A percentile compares a stretch with the other conserved stretches of the same genome.
These are phyloP conservation scores for Galaxias olidus DNA, from an alignment of 2,797 vertebrate species.

Conservation along the genomic window DNA sequence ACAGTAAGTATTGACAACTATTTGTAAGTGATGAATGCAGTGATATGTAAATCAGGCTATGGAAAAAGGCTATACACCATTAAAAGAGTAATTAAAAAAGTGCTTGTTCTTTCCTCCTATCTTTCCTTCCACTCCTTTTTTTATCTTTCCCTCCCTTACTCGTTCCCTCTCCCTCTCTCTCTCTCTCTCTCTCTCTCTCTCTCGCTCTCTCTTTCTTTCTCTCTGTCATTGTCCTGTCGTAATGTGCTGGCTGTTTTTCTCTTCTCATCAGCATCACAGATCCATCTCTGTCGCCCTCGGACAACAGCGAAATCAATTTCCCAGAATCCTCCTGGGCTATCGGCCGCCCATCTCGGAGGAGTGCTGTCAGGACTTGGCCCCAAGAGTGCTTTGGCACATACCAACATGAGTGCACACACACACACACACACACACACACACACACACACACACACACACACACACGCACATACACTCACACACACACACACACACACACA, in stretches of 20 bases:
- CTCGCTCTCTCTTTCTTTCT: conserved; percentile 45
- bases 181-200: conserved; percentile 1
- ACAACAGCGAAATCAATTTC: conserved; percentile 70
- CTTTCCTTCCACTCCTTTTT: too few species aligned
- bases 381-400: too few species aligned
- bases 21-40: too few species aligned
- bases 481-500: too few species aligned
- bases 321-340: conserved; percentile 52
- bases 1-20: too few species aligned
- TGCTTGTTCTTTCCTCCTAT: too few species aligned
- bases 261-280: conserved; percentile 67
- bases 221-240: conserved; percentile 41
- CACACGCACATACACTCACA: too few species aligned
- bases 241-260: conserved; percentile 60
- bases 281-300: conserved; percentile 69
- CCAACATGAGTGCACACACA: conserved; percentile 17
- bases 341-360: conserved; percentile 48
- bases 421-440: conserved; percentile 22
- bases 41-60: too few species aligned
- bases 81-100: too few species aligned
- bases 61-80: too few species aligned
- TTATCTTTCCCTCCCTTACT: too few species aligned
- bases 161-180: not conserved
- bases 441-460: too few species aligned
- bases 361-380: conserved; percentile 62